Base-by-base conservation (phyloP, 2,797 vertebrate species). In the Arnoldichthys spilopterus region DNA sequence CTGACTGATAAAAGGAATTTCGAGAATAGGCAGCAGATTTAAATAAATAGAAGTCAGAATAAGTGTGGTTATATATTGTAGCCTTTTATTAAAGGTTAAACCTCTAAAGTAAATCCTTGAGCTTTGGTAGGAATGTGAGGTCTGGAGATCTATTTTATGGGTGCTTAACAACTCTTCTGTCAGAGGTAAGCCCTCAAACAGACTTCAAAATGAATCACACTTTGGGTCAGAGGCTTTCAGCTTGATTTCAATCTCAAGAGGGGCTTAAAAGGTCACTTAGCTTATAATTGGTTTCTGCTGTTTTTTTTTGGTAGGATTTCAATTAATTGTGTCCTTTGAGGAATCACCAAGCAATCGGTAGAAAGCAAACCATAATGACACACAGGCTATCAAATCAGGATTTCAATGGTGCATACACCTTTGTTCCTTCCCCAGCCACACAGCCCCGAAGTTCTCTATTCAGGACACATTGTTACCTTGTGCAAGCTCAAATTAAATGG, bases 261-360 rank as follows among this genome's bases (percentile, higher is more conserved):
- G 15, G 56, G 67, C 24, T 74, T 32, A 32, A 80, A 80, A 82
- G 62, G 82, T 78, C 71, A 77, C 37, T 16, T 9, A 32, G 63
- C 64, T 77, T 79, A 76, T 81, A 77, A 81, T 64, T 84, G 76
- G 72, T 49, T 53, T 79, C 72, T 67, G 30, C 30, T 62, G 45
- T 53, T 37, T 58, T 62, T 32, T 51, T 71, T 63, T 81, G 62
- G n/a, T n/a, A 63, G 13, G 43, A 34, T 26, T 54, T 63, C 43
- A 58, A 49, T 63, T 73, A 83, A 80, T 70, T 64, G 45, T 34
- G 58, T 78, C 32, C 61, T 77, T 82, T 74, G 49, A 78, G 43
- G 32, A 69, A 40, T 51, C 43, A 62, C 16, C 12, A 47, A 51
- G 53, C 67, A 74, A 75, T 83, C 74, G 70, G 72, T 78, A 75